phyloP scores from a whole-genome alignment of 2,888 invertebrate species.

The Galeopsomyia nigrocyanea region DNA sequence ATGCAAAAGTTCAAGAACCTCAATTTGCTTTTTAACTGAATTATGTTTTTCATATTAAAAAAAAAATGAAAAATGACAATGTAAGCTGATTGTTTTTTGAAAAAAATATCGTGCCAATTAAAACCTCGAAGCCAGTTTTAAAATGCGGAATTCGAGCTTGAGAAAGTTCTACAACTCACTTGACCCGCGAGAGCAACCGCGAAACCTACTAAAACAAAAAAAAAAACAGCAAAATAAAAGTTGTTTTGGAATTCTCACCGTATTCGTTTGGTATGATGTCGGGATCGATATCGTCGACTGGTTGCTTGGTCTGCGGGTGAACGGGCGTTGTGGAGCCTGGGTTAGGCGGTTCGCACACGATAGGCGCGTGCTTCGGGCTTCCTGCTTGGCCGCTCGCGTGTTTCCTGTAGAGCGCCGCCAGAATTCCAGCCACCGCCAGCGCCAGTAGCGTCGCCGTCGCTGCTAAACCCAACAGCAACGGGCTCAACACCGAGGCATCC shows the following conservation, averaged over 20 bases:
- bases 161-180: no score
- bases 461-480: conserved; percentile 82
- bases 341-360: conserved; percentile 64
- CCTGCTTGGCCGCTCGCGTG: conserved; percentile 61
- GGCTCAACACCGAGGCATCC: conserved; percentile 72
- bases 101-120: no score
- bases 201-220: not conserved
- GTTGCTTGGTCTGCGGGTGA: conserved; percentile 72
- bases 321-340: conserved; percentile 67
- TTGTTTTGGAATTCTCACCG: conserved; percentile 73
- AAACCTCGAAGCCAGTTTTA: no score
- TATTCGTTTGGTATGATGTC: conserved; percentile 91
- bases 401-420: conserved; percentile 79
- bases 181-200: no score
- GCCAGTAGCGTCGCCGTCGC: conserved; percentile 83
- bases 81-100: no score
- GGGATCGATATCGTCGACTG: conserved; percentile 82
- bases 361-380: conserved; percentile 66
- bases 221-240: not conserved
- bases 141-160: no score
- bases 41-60: no score
- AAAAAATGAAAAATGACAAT: no score
- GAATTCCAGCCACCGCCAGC: conserved; percentile 82
- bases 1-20: no score
- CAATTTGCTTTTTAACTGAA: no score